A percentile compares a stretch with the other conserved stretches of the same genome.
These are phyloP conservation scores for Eupithecia centaureata DNA, from an alignment of 2,888 invertebrate species.

Conservation along the genomic window DNA sequence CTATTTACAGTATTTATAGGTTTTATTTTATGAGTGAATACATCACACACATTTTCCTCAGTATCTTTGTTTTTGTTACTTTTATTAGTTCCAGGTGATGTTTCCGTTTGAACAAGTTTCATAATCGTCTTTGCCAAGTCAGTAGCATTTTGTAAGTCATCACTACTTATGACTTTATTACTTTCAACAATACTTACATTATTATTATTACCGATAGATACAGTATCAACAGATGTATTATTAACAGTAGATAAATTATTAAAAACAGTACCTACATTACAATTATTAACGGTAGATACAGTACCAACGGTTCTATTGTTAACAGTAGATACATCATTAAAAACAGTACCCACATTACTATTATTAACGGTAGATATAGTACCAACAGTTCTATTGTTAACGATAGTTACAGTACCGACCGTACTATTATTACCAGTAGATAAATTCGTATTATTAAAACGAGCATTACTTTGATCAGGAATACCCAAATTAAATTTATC, in stretches of 20 bases:
- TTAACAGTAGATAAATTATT: neutral
- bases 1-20: neutral
- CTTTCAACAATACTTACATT: neutral
- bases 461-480: no score
- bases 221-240: neutral
- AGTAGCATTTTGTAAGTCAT: neutral
- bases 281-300: neutral
- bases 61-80: neutral
- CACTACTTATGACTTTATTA: neutral
- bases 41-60: neutral
- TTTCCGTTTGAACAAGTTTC: slow-evolving; percentile 8
- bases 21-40: slow-evolving; percentile 11
- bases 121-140: slow-evolving; percentile 19
- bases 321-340: neutral
- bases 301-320: neutral
- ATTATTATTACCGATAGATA: neutral
- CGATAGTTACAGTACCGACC: neutral
- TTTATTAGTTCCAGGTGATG: neutral
- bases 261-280: neutral
- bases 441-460: neutral
- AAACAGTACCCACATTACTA: neutral
- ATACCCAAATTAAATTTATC: slow-evolving; percentile 1
- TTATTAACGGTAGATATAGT: neutral
- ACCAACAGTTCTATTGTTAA: no score
- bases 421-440: neutral